Base-by-base conservation (phyloP, 2,113 vertebrate genomes). In the Amphiprion ocellaris region DNA sequence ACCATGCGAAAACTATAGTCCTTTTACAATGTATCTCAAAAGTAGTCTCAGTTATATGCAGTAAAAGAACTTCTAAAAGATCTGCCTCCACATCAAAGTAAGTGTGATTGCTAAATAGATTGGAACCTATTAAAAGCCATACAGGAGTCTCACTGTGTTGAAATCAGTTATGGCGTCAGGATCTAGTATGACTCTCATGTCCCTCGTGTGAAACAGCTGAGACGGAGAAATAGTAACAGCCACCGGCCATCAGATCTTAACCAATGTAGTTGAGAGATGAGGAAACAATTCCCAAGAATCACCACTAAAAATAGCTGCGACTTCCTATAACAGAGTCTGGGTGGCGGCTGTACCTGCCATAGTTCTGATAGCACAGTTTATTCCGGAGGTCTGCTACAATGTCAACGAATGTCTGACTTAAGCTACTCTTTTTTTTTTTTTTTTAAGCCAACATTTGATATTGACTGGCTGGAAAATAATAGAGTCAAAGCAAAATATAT, bases 251-350 rank as follows among this genome's bases (percentile, higher is more conserved):
- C 19, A 65, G 39, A 77, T 41, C 10, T 56, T 21, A 26, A 65
- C 58, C 65, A 66, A 37, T 75, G 15, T 19, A 41, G 14, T 46
- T 1, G 46, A 53, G 12, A 56, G 37, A 69, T 26, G 10, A 70
- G 52, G 62, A 84, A 79, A 77, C 69, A 56, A 79, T 80, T 23
- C n/a, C 26, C 23, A 17, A 79, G 46, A 82, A 73, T 66, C 21
- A 46, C n/a, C 37, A 3, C 58, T 78, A 83, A 76, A 77, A 79
- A 88, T 90, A 87, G 77, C 53, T n/a, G 12, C 49, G 14, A 54
- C 76, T 78, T 88, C 81, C 73, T 69, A 15, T 26, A 77, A 55
- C 69, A 23, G 54, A 49, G 61, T 23, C 54, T 58, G 75, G 60
- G 52, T 64, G 12, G 72, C 0, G 64, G 37, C 54, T 1, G 24